Evolutionary conservation across 2,797 vertebrate genomes (phyloP), one percentile per base, ranked within the genome.

Genomic region (Clarias fuscus): DNA sequence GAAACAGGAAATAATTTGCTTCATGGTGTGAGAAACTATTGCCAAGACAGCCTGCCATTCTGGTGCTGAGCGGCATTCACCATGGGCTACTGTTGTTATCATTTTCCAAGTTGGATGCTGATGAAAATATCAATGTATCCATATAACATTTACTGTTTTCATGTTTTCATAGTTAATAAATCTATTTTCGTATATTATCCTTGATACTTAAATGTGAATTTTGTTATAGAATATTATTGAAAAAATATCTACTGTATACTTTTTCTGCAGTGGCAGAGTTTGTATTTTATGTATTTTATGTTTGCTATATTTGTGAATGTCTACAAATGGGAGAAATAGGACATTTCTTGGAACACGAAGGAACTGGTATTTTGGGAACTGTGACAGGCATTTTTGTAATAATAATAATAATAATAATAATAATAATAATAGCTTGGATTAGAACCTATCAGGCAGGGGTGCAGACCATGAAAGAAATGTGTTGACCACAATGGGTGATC

Each of bases 1-100:
- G 37, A 84, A 18, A 85, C 37, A 58, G 80, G 27, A 89, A 89
- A 89, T 88, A 85, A 89, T 90, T 86, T 87, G 88, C 83, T 88
- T 62, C 68, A 77, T 48, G 61, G 72, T 84, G 86, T 88, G 89
- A 72, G 79, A 85, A 89, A 84, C 70, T 62, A 77, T 68, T 77
- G 64, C 73, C 59, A 18, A 76, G 40, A 80, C 83, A 86, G 86
- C 81, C 85, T 88, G 86, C 77, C 61, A 56, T 88, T 83, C 78
- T 86, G 70, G 87, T 83, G 72, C 56, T 61, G 18, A 75, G 61
- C 30, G 85, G 27, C 59, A 53, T 22, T 78, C 17, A 33, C 71
- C 71, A 85, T 70, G 37, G 73, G 75, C 73, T 79, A 79, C 68
- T 78, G 53, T 65, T 78, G 53, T 65, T 82, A 68, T 82, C 43